A percentile compares a stretch with the other conserved stretches of the same genome.
Evolutionary conservation across 2,797 vertebrate species (phyloP).

Genomic region (Ibycter americanus): DNA sequence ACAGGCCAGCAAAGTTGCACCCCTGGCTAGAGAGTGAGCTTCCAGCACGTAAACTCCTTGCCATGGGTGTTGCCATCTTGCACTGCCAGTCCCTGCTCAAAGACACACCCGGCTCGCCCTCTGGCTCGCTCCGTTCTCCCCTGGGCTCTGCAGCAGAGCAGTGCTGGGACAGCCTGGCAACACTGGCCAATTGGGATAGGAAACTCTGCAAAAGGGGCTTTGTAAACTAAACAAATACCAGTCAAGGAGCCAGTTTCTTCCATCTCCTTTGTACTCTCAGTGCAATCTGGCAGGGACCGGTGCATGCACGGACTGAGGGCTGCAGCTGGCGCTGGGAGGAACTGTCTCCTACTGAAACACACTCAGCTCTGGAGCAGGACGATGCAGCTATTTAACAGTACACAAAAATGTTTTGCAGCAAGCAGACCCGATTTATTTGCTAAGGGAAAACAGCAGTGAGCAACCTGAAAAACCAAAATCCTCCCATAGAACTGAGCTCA

Average conservation of each 20-base stretch:
- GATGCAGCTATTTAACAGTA: background rate
- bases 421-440: background rate
- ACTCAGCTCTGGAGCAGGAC: background rate
- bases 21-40: background rate
- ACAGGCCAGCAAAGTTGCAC: background rate
- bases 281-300: background rate
- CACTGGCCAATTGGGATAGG: rapidly evolving
- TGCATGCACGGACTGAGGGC: background rate
- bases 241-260: background rate
- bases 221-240: background rate
- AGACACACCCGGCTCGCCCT: background rate
- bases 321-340: background rate
- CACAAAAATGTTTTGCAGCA: background rate
- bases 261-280: background rate
- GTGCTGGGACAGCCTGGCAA: background rate
- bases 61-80: background rate
- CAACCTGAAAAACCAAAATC: background rate
- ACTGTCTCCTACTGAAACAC: rapidly evolving
- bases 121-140: background rate
- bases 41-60: background rate
- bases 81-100: background rate
- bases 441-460: background rate
- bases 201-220: background rate
- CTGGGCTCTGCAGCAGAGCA: background rate
- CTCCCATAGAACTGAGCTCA: background rate